These are phyloP conservation scores for Toxonevra muliebris DNA, from an alignment of 2,888 invertebrate genomes.

Conservation along the genomic window DNA sequence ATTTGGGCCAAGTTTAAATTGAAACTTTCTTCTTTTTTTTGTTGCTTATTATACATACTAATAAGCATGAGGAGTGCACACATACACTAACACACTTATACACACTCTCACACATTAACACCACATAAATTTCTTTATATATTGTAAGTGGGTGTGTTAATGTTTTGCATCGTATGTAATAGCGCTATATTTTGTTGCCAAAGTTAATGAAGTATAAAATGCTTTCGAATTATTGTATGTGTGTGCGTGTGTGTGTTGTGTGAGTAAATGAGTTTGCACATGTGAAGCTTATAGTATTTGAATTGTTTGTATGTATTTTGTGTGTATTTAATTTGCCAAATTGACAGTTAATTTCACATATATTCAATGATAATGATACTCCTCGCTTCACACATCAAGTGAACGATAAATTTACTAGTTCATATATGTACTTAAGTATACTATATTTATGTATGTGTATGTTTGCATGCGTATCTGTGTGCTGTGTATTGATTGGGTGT, in stretches of 20 bases:
- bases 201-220: no score
- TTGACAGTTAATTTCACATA: conserved; percentile 20
- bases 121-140: no score
- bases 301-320: background rate
- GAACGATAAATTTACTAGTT: background rate
- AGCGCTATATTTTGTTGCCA: no score
- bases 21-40: no score
- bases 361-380: conserved; percentile 14
- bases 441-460: background rate
- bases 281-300: background rate
- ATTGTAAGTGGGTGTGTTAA: background rate
- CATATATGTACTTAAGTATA: background rate
- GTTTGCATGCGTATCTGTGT: background rate
- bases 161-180: background rate
- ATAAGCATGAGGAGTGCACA: no score
- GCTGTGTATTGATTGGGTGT: background rate
- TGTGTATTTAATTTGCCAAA: conserved; percentile 22
- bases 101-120: no score
- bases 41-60: no score
- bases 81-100: no score
- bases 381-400: conserved; percentile 14
- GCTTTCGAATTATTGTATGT: background rate
- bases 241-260: background rate
- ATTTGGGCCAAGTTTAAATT: no score
- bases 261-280: background rate